Conservation (phyloP, 1,140 invertebrate species). For the Drosophila setifemur region DNA sequence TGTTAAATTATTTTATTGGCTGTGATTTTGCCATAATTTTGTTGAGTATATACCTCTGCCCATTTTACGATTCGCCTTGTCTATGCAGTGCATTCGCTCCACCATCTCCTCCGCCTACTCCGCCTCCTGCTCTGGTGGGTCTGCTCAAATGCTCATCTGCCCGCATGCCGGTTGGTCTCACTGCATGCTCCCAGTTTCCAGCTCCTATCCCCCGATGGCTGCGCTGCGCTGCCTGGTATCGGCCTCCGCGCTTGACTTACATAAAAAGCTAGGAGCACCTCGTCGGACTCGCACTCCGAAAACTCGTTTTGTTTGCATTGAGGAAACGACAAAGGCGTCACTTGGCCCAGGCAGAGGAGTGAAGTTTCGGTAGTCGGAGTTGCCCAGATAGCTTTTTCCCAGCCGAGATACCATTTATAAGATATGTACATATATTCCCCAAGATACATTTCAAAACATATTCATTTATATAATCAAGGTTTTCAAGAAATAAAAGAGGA, state of each 20-base stretch:
- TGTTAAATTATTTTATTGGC: neutral
- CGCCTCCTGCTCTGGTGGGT: neutral
- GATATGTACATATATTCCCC: no score
- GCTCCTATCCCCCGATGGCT: neutral
- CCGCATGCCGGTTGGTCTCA: constrained; percentile 22
- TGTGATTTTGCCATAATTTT: neutral
- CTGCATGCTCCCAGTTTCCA: constrained; percentile 14
- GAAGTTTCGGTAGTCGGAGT: neutral
- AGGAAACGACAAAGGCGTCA: constrained; percentile 70
- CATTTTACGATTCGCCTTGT: constrained; percentile 52
- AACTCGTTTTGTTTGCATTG: constrained; percentile 63
- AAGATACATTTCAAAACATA: no score
- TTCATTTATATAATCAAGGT: no score
- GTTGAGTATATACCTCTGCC: constrained; percentile 27
- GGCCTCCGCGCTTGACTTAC: constrained; percentile 69
- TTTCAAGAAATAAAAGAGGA: no score
- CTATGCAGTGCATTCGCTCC: constrained; percentile 58
- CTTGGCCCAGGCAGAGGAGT: constrained; percentile 23
- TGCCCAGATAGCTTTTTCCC: neutral
- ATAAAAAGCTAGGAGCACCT: constrained; percentile 71
- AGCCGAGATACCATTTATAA: no score
- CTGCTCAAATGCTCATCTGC: constrained; percentile 69
- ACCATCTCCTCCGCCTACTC: constrained; percentile 10
- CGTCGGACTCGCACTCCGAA: constrained; percentile 51
- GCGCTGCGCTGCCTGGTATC: constrained; percentile 23